These are phyloP conservation scores for Dilophus febrilis DNA, from an alignment of 2,888 invertebrate genomes.

Conservation along the genomic window DNA sequence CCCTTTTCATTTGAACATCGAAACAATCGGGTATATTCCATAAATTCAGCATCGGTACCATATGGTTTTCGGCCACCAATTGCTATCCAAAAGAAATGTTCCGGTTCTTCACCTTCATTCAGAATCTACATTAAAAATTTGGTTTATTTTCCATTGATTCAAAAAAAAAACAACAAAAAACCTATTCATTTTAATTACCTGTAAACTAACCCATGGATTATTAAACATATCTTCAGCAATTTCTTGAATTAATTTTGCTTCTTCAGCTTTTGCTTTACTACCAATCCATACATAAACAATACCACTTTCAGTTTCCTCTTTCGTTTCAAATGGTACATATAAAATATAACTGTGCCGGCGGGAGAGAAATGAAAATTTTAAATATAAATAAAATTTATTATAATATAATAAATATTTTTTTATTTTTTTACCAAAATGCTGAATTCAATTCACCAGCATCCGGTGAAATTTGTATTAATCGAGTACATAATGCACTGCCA, in stretches of 20 bases:
- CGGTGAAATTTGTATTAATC: conserved; percentile 77
- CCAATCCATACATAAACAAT: conserved; percentile 96
- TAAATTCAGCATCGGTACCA: conserved; percentile 76
- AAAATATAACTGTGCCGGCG: conserved; percentile 56
- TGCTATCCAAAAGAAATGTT: conserved; percentile 98
- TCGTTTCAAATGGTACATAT: conserved; percentile 81
- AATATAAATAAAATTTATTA: too few species aligned
- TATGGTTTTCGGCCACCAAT: conserved; percentile 80
- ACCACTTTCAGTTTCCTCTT: conserved; percentile 58
- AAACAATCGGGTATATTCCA: conserved; percentile 85
- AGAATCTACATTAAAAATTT: conserved; percentile 40
- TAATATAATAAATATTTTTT: neutral
- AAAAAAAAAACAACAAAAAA: neutral
- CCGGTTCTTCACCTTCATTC: conserved; percentile 90
- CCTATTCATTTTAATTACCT: conserved; percentile 49
- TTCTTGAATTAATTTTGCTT: conserved; percentile 71
- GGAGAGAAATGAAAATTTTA: too few species aligned
- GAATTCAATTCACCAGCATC: conserved; percentile 80
- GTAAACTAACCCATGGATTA: conserved; percentile 57
- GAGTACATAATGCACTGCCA: conserved; percentile 82
- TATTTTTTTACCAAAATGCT: conserved; percentile 89
- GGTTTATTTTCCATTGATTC: neutral
- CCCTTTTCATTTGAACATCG: conserved; percentile 99
- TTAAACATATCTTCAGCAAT: conserved; percentile 89
- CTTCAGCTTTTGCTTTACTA: conserved; percentile 64